These are phyloP conservation scores for Rhipidura dahli DNA, from an alignment of 2,113 vertebrate species.

Conservation along the genomic window DNA sequence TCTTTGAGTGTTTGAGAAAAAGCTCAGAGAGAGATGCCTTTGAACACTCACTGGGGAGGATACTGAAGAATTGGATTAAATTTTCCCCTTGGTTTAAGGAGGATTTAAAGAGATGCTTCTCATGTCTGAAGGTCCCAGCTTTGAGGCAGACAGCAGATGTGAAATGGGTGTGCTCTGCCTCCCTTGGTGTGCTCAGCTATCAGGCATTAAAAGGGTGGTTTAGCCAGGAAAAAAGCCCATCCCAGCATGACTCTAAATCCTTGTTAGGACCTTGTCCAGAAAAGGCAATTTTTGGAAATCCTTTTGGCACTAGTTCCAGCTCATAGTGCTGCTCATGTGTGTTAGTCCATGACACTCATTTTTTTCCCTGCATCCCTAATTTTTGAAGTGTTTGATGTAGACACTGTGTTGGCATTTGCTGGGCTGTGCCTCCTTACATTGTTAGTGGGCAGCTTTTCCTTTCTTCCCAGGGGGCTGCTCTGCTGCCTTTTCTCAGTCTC, in stretches of 20 bases:
- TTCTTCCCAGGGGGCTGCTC: neutral
- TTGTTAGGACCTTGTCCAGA: neutral
- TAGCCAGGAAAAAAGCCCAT: neutral
- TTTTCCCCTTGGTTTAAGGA: neutral
- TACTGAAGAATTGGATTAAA: neutral
- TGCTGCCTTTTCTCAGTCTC: neutral
- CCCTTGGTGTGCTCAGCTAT: neutral
- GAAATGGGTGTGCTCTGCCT: neutral
- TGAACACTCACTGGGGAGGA: neutral
- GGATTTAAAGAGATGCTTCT: neutral
- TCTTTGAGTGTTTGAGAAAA: neutral
- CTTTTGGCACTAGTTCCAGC: neutral
- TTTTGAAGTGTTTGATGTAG: neutral
- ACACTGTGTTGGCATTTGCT: neutral
- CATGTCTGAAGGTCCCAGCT: neutral
- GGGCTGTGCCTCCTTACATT: neutral
- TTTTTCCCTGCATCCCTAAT: rapidly evolving
- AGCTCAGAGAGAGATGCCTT: neutral
- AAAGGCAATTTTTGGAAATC: neutral
- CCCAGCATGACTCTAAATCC: rapidly evolving
- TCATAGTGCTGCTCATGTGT: neutral
- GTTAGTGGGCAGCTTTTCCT: neutral
- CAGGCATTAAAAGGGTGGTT: neutral
- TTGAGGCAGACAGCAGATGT: neutral
- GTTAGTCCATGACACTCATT: neutral